phyloP scores from a whole-genome alignment of 2,888 invertebrate species.

The Lasioglossum oenotherae region DNA sequence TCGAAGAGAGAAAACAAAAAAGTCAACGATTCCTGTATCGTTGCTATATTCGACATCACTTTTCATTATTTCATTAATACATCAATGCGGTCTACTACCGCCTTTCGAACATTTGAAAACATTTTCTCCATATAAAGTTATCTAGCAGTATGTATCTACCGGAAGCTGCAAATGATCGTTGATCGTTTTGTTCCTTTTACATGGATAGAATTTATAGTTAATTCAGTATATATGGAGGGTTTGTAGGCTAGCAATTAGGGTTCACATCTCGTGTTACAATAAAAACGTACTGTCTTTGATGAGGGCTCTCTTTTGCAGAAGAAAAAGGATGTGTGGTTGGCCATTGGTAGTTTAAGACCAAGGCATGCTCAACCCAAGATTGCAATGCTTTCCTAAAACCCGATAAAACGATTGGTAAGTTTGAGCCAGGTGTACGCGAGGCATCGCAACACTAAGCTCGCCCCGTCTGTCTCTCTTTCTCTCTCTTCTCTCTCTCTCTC shows the following conservation, averaged over 20 bases:
- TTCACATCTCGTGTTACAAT: slow-evolving; percentile 80
- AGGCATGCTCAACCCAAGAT: slow-evolving; percentile 84
- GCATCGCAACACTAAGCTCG: slow-evolving; percentile 78
- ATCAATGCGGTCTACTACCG: slow-evolving; percentile 29
- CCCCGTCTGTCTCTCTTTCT: slow-evolving; percentile 69
- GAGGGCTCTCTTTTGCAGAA: slow-evolving; percentile 84
- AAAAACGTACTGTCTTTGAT: slow-evolving; percentile 83
- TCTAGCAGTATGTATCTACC: slow-evolving; percentile 42
- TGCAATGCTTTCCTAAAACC: slow-evolving; percentile 84
- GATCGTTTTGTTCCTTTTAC: slow-evolving; percentile 58
- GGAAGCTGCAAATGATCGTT: slow-evolving; percentile 56
- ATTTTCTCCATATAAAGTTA: slow-evolving; percentile 63
- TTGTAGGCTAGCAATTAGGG: slow-evolving; percentile 76
- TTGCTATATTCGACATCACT: slow-evolving; percentile 30
- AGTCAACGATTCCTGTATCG: slow-evolving; percentile 8
- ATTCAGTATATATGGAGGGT: slow-evolving; percentile 57
- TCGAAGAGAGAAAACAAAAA: not conserved
- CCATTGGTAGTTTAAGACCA: slow-evolving; percentile 84
- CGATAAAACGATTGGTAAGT: slow-evolving; percentile 83
- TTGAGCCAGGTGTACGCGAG: slow-evolving; percentile 80
- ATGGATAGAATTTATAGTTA: slow-evolving; percentile 47
- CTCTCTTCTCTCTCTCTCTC: slow-evolving; percentile 33
- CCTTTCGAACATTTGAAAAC: slow-evolving; percentile 50
- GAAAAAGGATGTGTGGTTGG: slow-evolving; percentile 84
- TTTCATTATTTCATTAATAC: slow-evolving; percentile 37